Percentiles rank a stretch among this genome's conserved stretches.
These are phyloP conservation scores for Galeopsomyia nigrocyanea DNA, from an alignment of 2,888 invertebrate genomes.

Conservation along the genomic window DNA sequence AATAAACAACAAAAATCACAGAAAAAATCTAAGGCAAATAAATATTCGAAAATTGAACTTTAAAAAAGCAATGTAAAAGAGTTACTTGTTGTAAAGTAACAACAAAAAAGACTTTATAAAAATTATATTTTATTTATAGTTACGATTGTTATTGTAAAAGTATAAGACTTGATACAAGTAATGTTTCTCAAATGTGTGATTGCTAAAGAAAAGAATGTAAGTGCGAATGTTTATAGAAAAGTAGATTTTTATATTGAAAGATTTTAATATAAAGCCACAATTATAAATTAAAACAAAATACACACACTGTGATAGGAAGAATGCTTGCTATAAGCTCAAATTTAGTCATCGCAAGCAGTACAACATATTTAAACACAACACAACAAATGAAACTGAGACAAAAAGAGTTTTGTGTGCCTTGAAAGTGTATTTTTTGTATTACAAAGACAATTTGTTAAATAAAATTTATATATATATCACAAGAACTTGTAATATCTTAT, in stretches of 20 bases:
- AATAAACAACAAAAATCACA: conserved; percentile 42
- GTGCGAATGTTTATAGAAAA: conserved; percentile 47
- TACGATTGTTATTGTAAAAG: background rate
- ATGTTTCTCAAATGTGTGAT: conserved; percentile 4
- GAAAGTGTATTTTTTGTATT: conserved; percentile 32
- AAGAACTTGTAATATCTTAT: conserved; percentile 3
- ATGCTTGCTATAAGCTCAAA: conserved; percentile 30
- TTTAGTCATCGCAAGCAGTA: conserved; percentile 14
- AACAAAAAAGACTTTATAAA: conserved; percentile 10
- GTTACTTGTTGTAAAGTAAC: conserved; percentile 26
- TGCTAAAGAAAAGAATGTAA: conserved; percentile 37
- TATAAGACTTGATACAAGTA: background rate
- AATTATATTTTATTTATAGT: background rate
- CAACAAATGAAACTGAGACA: background rate
- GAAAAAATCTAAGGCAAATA: conserved; percentile 31
- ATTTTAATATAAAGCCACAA: conserved; percentile 19
- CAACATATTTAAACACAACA: conserved; percentile 17
- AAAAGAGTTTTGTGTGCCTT: conserved; percentile 55
- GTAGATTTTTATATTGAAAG: conserved; percentile 47
- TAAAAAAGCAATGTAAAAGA: conserved; percentile 40
- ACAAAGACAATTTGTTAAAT: conserved; percentile 1
- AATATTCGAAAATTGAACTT: conserved; percentile 35
- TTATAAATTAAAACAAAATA: conserved; percentile 39
- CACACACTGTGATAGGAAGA: conserved; percentile 58
- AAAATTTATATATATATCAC: background rate